Evolutionary conservation across 2,113 vertebrate species (phyloP), one percentile per base, ranked within the genome.

Genomic region (Sialia sialis): DNA sequence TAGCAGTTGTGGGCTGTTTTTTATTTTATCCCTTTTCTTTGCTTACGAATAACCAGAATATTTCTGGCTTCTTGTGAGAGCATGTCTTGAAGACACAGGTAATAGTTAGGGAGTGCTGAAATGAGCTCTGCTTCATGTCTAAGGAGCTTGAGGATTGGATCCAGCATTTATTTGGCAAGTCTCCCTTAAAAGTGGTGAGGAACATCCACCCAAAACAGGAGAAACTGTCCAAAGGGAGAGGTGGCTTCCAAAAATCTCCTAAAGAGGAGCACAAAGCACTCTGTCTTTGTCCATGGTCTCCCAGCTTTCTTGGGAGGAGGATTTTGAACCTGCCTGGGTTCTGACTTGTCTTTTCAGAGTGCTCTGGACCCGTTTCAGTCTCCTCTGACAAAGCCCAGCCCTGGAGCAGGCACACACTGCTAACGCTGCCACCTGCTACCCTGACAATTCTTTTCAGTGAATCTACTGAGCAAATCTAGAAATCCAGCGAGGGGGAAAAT

Each of bases 241-340:
- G 3, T 25, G 49, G 18, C 20, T 75, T 67, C 12, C 23, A 11
- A 44, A 93, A 67, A 48, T 1, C 34, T 59, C 29, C 36, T 22
- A 2, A 39, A 46, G 51, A 32, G 41, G 41, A 77, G 9, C 23
- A 54, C 10, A 39, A 5, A 0, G 0, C 0, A 0, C 13, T 30
- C 25, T 62, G 43, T 36, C 34, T 78, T 63, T 70, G 55, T 23
- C 39, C 36, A 6, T 87, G 73, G 46, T 34, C 30, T 67, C 48
- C 23, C 27, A 59, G 13, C 16, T 39, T 6, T 0, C 62, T 10
- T 59, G 20, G 25, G 48, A 68, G 49, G 14, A 51, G 22, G 15
- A 38, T 91, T 86, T 63, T 54, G 51, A 41, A 30, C 12, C 4
- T 34, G 9, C 2, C 18, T 52, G n/a, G 3, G 8, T 63, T 87